Evolutionary conservation across 2,113 vertebrate genomes (phyloP).

Genomic region (Alouatta palliata): DNA sequence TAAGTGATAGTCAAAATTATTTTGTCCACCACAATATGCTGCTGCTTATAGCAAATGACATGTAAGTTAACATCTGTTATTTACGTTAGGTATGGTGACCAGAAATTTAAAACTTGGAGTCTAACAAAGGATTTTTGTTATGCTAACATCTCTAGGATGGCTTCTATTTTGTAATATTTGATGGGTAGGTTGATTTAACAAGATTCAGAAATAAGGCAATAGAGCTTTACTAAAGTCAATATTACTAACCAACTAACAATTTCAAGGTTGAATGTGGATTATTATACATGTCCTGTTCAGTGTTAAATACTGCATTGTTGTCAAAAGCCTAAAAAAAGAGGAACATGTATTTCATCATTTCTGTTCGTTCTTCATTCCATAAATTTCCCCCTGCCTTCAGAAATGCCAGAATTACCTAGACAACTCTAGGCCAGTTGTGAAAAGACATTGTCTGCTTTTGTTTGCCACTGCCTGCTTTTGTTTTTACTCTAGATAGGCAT

Average conservation of each 20-base stretch:
- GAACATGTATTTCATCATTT: background rate
- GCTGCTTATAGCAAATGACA: background rate
- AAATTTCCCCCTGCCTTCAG: background rate
- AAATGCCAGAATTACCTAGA: conserved; percentile 23
- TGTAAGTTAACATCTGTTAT: background rate
- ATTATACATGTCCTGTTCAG: background rate
- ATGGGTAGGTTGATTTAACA: background rate
- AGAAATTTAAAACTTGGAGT: background rate
- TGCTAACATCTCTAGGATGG: background rate
- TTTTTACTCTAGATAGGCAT: background rate
- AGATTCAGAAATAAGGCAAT: too few relatives aligned
- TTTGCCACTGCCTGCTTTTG: background rate
- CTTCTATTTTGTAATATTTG: conserved; percentile 30
- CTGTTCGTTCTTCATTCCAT: background rate
- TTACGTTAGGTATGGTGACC: background rate
- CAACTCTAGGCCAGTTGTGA: conserved; percentile 5
- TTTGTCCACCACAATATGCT: background rate
- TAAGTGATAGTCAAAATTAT: background rate
- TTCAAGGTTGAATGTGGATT: background rate
- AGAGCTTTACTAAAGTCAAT: background rate
- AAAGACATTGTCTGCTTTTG: background rate
- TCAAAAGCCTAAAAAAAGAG: background rate
- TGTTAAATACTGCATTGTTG: background rate
- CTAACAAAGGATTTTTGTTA: conserved; percentile 52
- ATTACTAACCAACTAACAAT: conserved; percentile 4